Conservation (phyloP, 2,113 vertebrate species). For the Notechis scutatus region DNA sequence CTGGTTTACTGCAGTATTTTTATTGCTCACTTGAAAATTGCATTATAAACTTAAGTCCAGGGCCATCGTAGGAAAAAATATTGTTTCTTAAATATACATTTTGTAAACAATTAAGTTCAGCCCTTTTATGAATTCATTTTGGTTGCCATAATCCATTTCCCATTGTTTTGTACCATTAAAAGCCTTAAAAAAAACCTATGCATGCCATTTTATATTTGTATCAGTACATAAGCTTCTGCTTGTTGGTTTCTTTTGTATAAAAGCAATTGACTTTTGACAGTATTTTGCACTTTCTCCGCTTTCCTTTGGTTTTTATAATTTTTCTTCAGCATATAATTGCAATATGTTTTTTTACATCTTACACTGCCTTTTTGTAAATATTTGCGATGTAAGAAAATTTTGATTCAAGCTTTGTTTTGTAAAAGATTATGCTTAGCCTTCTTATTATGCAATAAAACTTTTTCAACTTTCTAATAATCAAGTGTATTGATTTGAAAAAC, state of each 20-base stretch:
- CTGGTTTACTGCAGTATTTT: conserved; percentile 62
- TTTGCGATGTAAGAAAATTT: conserved; percentile 71
- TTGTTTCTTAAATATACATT: conserved; percentile 29
- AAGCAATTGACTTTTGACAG: conserved; percentile 78
- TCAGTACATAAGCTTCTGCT: conserved; percentile 82
- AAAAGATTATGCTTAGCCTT: conserved; percentile 64
- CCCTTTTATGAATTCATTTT: conserved; percentile 25
- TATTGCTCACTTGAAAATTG: conserved; percentile 46
- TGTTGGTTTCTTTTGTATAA: conserved; percentile 73
- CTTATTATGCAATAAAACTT: conserved; percentile 85
- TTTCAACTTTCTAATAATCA: conserved; percentile 48
- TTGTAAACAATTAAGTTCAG: conserved; percentile 25
- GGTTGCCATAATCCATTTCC: conserved; percentile 27
- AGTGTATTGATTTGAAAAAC: not conserved
- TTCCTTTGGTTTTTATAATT: conserved; percentile 73
- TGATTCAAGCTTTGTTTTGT: conserved; percentile 69
- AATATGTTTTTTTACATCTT: conserved; percentile 62
- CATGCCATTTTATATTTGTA: conserved; percentile 82
- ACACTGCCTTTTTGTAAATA: conserved; percentile 80
- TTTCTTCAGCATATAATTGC: conserved; percentile 67
- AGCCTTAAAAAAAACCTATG: conserved; percentile 78
- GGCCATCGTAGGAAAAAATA: conserved; percentile 14
- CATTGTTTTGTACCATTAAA: conserved; percentile 48
- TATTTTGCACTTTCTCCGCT: conserved; percentile 83
- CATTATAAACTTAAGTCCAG: conserved; percentile 47